Base-by-base conservation (phyloP, 2,113 vertebrate species). In the Rhynchopsitta pachyrhyncha region DNA sequence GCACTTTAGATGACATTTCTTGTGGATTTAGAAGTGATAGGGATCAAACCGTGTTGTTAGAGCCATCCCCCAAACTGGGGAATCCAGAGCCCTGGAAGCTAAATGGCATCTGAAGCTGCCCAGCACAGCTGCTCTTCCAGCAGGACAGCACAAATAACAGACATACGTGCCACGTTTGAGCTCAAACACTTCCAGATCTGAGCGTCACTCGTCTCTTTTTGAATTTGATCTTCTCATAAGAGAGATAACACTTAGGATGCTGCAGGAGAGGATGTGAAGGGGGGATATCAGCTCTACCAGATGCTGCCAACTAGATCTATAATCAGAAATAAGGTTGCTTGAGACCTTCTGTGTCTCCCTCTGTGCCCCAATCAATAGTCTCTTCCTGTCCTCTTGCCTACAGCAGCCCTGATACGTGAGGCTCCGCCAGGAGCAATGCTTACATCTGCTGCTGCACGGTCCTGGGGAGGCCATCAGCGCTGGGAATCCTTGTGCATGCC, bases 1-100 rank as follows among this genome's bases (percentile, higher is more conserved):
- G 95, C 91, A 76, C 93, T 97, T 93, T 27, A 63, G 93, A 77
- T 95, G 92, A 87, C 92, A 90, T 95, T 93, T 94, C 78, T 73
- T 49, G 59, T 4, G 88, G 85, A 87, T 94, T 91, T 88, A 64
- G 79, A 62, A 95, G 73, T 7, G 71, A 93, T 31, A 88, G 86
- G 9, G 94, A 95, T 95, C 86, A 67, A 75, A 85, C 39, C 4
- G 2, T 7, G 37, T 29, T 68, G 39, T 53, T 60, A 86, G 46
- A 90, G 77, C 42, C 69, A 37, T 35, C 49, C 50, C 37, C 46
- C 76, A 75, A 49, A n/a, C 53, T 35, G 70, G 68, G 4, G 66
- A 71, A 86, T 33, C 85, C 67, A 31, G 42, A 57, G 46, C 60
- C 53, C 80, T 82, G 46, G n/a, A 22, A 89, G 82, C 27, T 57